Evolutionary conservation across 2,113 vertebrate species (phyloP), one percentile per base, ranked within the genome.

Genomic region (Loxodonta africana): DNA sequence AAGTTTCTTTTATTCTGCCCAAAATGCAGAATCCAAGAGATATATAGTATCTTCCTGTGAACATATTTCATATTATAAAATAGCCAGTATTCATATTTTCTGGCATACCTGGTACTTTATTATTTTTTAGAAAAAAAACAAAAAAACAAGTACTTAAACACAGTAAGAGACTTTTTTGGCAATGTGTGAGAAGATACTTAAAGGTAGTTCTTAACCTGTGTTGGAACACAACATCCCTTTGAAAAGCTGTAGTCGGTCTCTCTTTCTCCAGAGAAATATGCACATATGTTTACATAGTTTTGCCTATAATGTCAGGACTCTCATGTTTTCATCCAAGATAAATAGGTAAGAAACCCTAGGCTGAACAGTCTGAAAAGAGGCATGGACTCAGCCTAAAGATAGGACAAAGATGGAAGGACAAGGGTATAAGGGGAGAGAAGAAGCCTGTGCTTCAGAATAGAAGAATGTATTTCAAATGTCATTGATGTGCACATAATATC

Each of bases 1-100:
- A 97, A 85, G 30, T 91, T 74, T 74, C 62, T 83, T 78, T 83
- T 86, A n/a, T 91, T 81, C 26, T 94, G 26, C 71, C 67, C 12
- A 69, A 90, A 90, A 20, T 77, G 4, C 3, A 63, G 11, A 71
- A 71, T 76, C 37, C 18, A 71, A 44, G 15, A 83, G 8, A 77
- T 37, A 33, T 17, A 62, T 37, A 91, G 4, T 48, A 71, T 53
- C 83, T 95, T 67, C 44, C 65, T 44, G 26, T 1, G 65, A 60
- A 83, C 48, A 7, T 73, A 18, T 62, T 88, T 97, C 12, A 37
- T 82, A 51, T 95, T 85, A 10, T 85, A 87, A 81, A 96, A 62
- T 67, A 88, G 9, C 44, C 65, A 17, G 67, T 78, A 4, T 21
- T 91, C 28, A 28, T 63, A 78, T 90, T 94, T 96, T 94, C 60